Evolutionary conservation across 2,888 invertebrate species (phyloP).

Genomic region (Sphinx pinastri): DNA sequence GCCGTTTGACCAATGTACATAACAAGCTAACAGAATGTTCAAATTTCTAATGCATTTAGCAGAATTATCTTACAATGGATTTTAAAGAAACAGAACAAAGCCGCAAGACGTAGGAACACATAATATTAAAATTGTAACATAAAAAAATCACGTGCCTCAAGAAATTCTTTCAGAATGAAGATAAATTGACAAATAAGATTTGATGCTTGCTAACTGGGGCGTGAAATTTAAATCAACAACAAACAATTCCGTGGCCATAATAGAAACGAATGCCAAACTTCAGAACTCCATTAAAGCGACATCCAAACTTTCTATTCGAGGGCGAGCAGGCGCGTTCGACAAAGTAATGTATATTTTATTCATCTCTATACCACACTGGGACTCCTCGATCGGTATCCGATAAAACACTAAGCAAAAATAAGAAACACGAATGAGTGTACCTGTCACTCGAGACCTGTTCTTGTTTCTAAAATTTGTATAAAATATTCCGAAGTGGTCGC

Average conservation of each 20-base stretch:
- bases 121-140: conserved; percentile 31
- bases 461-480: conserved; percentile 83
- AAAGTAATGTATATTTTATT: conserved; percentile 80
- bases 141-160: conserved; percentile 39
- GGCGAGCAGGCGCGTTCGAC: conserved; percentile 66
- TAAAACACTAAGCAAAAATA: conserved; percentile 79
- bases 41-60: conserved; percentile 28
- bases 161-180: conserved; percentile 48
- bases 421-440: conserved; percentile 79
- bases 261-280: conserved; percentile 78
- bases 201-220: conserved; percentile 68
- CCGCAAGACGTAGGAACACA: background rate
- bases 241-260: conserved; percentile 72
- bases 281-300: conserved; percentile 75
- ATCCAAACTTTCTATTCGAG: conserved; percentile 73
- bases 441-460: conserved; percentile 80
- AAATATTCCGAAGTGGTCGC: conserved; percentile 77
- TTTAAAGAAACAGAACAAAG: conserved; percentile 19
- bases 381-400: conserved; percentile 74
- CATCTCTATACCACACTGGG: conserved; percentile 71
- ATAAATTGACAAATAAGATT: conserved; percentile 69
- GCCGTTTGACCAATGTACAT: conserved; percentile 44
- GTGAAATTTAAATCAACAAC: conserved; percentile 77
- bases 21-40: conserved; percentile 18
- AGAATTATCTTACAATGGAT: conserved; percentile 30